Conservation (phyloP, 1,140 invertebrate genomes). For the Bombus sylvicola region DNA sequence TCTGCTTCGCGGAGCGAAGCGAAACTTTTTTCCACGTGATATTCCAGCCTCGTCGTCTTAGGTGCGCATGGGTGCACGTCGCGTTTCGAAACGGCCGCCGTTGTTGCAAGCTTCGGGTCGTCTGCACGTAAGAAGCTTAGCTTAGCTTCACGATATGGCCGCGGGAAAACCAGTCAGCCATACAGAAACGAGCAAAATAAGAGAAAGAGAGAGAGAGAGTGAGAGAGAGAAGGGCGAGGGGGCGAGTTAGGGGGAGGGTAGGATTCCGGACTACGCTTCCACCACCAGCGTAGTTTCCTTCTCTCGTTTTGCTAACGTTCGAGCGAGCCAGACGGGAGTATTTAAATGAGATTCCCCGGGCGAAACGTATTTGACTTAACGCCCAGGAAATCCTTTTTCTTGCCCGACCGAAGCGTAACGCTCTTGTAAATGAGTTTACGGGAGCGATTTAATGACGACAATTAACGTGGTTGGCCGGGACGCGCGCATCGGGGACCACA, state of each 20-base stretch:
- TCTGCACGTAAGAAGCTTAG: constrained; percentile 42
- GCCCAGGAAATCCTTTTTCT: constrained; percentile 10
- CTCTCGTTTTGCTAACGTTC: background rate
- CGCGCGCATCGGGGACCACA: too few species aligned
- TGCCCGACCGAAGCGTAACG: background rate
- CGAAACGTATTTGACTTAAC: constrained; percentile 40
- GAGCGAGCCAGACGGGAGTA: constrained; percentile 21
- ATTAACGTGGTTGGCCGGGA: constrained; percentile 1
- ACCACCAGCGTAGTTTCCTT: background rate
- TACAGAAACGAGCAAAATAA: background rate
- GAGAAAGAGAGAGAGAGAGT: background rate
- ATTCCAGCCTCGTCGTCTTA: constrained; percentile 19
- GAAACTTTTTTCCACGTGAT: constrained; percentile 4
- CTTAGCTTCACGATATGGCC: constrained; percentile 21
- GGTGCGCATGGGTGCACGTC: background rate
- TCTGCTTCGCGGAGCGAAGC: background rate
- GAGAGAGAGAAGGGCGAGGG: background rate
- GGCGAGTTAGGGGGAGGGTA: background rate
- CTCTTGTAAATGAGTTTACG: constrained; percentile 18
- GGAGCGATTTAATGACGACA: constrained; percentile 28
- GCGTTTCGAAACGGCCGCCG: constrained; percentile 14
- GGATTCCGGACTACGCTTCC: constrained; percentile 10
- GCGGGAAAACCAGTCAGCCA: constrained; percentile 30
- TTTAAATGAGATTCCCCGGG: constrained; percentile 48
- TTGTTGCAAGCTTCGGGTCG: background rate